Percentiles rank a stretch among this genome's conserved stretches.
Conservation (phyloP, 1,140 invertebrate genomes). For the Mycetomoellerius zeteki region DNA sequence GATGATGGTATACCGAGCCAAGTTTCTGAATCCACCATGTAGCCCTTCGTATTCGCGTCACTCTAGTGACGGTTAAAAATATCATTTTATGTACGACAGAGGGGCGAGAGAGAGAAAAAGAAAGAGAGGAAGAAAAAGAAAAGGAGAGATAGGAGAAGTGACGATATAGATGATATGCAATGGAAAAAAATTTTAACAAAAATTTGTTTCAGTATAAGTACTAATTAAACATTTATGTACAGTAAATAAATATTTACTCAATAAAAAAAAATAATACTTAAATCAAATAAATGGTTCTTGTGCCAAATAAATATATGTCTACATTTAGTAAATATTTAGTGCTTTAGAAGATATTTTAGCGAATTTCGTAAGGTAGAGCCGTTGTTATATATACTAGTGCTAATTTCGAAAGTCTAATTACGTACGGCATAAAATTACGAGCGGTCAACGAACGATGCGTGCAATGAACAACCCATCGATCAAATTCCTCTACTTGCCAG, state of each 20-base stretch:
- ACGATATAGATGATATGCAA: background rate
- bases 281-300: too few relatives aligned
- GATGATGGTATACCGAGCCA: constrained; percentile 58
- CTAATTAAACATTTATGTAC: too few relatives aligned
- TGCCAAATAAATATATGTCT: too few relatives aligned
- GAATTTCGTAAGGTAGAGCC: background rate
- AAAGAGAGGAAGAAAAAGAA: background rate
- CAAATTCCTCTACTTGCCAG: constrained; percentile 19
- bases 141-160: background rate
- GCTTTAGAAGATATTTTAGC: background rate
- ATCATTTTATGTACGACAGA: constrained; percentile 11
- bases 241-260: too few relatives aligned
- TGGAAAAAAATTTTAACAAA: too few relatives aligned
- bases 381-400: background rate
- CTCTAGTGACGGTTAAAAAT: constrained; percentile 45
- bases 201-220: too few relatives aligned
- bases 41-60: constrained; percentile 50
- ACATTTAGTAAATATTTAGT: too few relatives aligned
- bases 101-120: background rate
- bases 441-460: background rate
- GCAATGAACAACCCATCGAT: constrained; percentile 25
- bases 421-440: background rate
- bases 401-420: background rate
- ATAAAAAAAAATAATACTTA: too few relatives aligned
- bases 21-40: constrained; percentile 59